These are phyloP conservation scores for Acanthisitta chloris DNA, from an alignment of 2,113 vertebrate genomes.

Conservation along the genomic window DNA sequence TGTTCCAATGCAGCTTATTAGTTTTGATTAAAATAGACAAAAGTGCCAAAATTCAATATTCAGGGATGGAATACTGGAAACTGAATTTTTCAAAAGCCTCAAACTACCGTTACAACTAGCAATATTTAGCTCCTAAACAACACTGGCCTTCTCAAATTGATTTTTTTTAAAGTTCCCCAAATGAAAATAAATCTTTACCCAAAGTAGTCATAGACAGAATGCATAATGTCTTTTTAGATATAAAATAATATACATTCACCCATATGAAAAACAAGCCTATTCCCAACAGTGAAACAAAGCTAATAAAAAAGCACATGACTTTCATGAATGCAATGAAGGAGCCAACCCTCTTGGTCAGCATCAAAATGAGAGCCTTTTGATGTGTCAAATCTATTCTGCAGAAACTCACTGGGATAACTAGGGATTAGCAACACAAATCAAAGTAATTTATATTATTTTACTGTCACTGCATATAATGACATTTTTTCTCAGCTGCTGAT, in stretches of 20 bases:
- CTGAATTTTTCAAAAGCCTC: neutral
- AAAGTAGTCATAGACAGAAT: neutral
- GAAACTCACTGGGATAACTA: neutral
- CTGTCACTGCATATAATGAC: accelerated
- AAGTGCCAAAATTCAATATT: neutral
- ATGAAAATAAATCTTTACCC: neutral
- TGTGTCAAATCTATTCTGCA: neutral
- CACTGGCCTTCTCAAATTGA: neutral
- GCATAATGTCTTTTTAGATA: neutral
- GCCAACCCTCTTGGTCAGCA: neutral
- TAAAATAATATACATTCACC: neutral
- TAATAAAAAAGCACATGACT: neutral
- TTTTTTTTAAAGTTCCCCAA: neutral
- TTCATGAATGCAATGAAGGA: neutral
- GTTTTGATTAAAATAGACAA: neutral
- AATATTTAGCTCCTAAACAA: neutral
- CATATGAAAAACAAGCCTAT: neutral
- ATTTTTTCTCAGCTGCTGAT: neutral
- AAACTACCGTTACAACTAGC: neutral
- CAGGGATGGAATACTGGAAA: neutral
- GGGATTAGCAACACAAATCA: neutral
- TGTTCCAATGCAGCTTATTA: neutral
- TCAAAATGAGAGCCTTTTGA: neutral
- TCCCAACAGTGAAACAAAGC: neutral
- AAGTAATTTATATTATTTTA: neutral